Evolutionary conservation across 1,140 invertebrate genomes (phyloP).

Genomic region (Orchesella cincta): DNA sequence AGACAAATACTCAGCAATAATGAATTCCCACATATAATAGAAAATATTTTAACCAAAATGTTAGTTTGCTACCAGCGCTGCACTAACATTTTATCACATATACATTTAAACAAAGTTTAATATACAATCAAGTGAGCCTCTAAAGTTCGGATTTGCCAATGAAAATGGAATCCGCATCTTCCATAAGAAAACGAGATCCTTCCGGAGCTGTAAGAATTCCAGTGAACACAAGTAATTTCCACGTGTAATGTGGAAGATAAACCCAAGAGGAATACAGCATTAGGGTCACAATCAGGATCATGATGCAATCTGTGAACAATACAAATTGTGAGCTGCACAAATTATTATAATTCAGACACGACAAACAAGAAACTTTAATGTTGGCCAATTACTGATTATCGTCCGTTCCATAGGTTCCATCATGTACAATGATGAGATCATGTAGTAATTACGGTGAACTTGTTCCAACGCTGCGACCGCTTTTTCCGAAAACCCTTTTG

Average conservation of each 20-base stretch:
- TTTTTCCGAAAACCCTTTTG: background rate
- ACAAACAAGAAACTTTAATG: too few species aligned
- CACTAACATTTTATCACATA: background rate
- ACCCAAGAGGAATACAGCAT: slow-evolving; percentile 50
- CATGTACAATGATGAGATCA: slow-evolving; percentile 49
- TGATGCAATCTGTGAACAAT: slow-evolving; percentile 44
- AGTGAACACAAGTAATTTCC: slow-evolving; percentile 26
- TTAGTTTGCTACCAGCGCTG: too few species aligned
- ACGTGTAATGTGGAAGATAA: slow-evolving; percentile 48
- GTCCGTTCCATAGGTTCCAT: slow-evolving; percentile 48
- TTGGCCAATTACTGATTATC: slow-evolving; percentile 46
- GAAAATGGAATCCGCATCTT: slow-evolving; percentile 2
- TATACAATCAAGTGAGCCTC: too few species aligned
- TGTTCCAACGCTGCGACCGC: background rate
- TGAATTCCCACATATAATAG: too few species aligned
- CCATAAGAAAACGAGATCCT: background rate
- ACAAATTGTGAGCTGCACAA: slow-evolving; percentile 16
- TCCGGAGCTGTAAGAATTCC: slow-evolving; percentile 33
- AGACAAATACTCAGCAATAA: too few species aligned
- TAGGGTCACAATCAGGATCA: slow-evolving; percentile 40
- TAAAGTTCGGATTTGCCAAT: slow-evolving; percentile 8
- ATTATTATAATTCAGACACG: too few species aligned
- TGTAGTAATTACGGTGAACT: slow-evolving; percentile 46
- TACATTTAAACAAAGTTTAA: background rate
- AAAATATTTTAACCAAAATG: too few species aligned